Base-by-base conservation (phyloP, 2,797 vertebrate species). In the Eulemur albifrons region DNA sequence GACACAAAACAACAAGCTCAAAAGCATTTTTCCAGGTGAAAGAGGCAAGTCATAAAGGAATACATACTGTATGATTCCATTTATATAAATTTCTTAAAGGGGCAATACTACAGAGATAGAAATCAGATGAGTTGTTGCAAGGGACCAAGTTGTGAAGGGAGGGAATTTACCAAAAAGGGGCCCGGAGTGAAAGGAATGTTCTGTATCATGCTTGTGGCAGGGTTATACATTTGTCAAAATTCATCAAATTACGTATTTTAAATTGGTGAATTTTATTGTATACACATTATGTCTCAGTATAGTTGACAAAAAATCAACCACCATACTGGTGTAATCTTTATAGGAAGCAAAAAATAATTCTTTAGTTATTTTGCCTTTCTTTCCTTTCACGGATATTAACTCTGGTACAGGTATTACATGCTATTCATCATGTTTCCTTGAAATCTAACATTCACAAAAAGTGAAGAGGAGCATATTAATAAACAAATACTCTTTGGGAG, bases 401-500 rank as follows among this genome's bases (percentile, higher is more conserved):
- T 5, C 11, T 86, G 12, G 40, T 35, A 52, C 21, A 77, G n/a
- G 21, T 13, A 21, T 11, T 73, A 14, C 14, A 43, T 94, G 30
- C 87, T 90, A 83, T 7, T 52, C 45, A 84, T 38, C 1, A 0
- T 61, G 5, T 96, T 94, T 27, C 85, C 17, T 25, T 98, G 79
- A 50, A 94, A 69, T 88, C 0, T 67, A 23, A 54, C 30, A 18
- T 97, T 97, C 83, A 25, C 52, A 57, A 32, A 70, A 92, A 82
- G 23, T 32, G 54, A 96, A 97, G 45, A 84, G 95, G 97, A 92
- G 5, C 21, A 38, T 21, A 32, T 82, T 70, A 45, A 81, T 75
- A 97, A 93, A 94, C 14, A 97, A 85, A 75, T 38, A 73, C 96
- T 96, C 94, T 88, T 67, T 54, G 83, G 54, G 92, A 96, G 25